Evolutionary conservation across 2,113 vertebrate genomes (phyloP).

Genomic region (Argyrosomus japonicus): DNA sequence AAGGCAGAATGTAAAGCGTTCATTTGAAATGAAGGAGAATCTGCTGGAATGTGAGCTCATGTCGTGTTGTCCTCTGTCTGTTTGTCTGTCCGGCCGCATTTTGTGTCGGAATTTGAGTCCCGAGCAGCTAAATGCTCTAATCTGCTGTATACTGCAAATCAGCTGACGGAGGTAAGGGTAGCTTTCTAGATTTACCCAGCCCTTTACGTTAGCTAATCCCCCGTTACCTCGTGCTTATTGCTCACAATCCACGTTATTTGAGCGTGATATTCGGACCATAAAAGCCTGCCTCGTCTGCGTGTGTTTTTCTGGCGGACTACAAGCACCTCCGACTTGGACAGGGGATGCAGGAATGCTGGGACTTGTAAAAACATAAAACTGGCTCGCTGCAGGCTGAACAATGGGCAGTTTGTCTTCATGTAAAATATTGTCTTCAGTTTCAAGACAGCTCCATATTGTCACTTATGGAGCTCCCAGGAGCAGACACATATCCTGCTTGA

Average conservation of each 20-base stretch:
- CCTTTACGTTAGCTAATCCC: slow-evolving; percentile 50
- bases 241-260: slow-evolving; percentile 37
- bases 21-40: neutral
- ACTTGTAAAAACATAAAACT: slow-evolving; percentile 62
- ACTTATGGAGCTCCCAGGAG: neutral
- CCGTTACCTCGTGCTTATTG: slow-evolving; percentile 43
- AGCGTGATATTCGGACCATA: slow-evolving; percentile 3
- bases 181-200: slow-evolving; percentile 31
- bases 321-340: slow-evolving; percentile 38
- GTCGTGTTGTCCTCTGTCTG: neutral
- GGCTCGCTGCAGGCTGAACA: slow-evolving; percentile 58
- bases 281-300: slow-evolving; percentile 14
- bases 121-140: slow-evolving; percentile 57
- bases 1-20: neutral
- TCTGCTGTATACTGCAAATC: slow-evolving; percentile 63
- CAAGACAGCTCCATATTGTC: slow-evolving; percentile 17
- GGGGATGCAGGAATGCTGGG: slow-evolving; percentile 56
- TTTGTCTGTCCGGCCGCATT: neutral
- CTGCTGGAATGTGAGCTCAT: neutral
- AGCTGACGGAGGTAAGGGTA: slow-evolving; percentile 64
- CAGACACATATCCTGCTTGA: neutral
- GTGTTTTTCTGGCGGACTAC: slow-evolving; percentile 39
- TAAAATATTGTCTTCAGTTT: slow-evolving; percentile 38
- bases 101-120: slow-evolving; percentile 61
- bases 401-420: slow-evolving; percentile 54